Conservation (phyloP, 2,113 vertebrate genomes). For the Xiphophorus maculatus region DNA sequence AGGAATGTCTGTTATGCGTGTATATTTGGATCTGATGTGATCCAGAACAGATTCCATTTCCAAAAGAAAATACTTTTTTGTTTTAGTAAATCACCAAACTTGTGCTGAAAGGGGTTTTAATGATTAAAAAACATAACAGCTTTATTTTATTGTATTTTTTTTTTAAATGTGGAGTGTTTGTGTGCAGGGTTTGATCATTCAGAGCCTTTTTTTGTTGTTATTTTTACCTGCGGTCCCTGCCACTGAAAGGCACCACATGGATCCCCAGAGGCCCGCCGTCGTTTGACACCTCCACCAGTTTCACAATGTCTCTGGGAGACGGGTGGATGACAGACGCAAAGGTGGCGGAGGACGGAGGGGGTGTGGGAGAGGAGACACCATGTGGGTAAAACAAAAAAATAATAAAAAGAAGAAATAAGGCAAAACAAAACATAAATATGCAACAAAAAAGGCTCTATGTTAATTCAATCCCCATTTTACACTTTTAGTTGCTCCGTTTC, state of each 20-base stretch:
- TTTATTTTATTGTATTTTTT: too few relatives aligned
- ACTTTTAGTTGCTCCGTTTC: not conserved
- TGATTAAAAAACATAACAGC: not conserved
- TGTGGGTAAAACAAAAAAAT: slow-evolving; percentile 35
- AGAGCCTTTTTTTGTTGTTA: not conserved
- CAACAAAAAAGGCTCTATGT: slow-evolving; percentile 9
- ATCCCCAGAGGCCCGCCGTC: slow-evolving; percentile 96
- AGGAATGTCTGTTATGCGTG: slow-evolving; percentile 21
- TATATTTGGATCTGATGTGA: slow-evolving; percentile 1
- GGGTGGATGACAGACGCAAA: slow-evolving; percentile 18
- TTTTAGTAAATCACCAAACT: not conserved
- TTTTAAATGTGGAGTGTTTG: not conserved
- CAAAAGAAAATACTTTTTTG: not conserved
- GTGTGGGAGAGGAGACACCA: slow-evolving; percentile 63
- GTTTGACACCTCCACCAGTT: slow-evolving; percentile 96
- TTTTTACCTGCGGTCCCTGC: slow-evolving; percentile 95
- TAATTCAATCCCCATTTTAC: not conserved
- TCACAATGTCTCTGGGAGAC: slow-evolving; percentile 94
- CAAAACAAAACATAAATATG: slow-evolving; percentile 16
- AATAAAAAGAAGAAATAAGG: slow-evolving; percentile 58
- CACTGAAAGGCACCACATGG: slow-evolving; percentile 99
- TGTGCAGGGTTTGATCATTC: not conserved
- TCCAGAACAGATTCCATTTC: not conserved
- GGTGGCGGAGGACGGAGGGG: accelerated
- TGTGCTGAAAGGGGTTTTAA: not conserved